Base-by-base conservation (phyloP, 2,888 invertebrate species). In the Rhamphomyia laevipes region DNA sequence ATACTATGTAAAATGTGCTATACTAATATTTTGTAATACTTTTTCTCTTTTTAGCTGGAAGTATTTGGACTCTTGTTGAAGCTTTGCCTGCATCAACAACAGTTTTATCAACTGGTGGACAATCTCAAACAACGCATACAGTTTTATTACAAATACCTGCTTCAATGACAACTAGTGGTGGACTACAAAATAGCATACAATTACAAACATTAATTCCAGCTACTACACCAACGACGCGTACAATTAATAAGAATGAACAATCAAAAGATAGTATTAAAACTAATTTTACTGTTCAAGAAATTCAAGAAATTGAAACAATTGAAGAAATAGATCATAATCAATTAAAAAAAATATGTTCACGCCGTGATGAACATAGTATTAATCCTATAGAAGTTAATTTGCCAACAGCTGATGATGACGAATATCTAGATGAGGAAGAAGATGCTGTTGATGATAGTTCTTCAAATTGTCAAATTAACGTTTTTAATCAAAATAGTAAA, bases 1-100 rank as follows among this genome's bases (percentile, higher is more conserved):
- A 27, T 27, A 6, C 9, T 6, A 35, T 35, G 7, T 13, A 5
- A 33, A 33, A 33, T 5, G 4, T 35, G 2, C 7, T 33, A 11
- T 33, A 33, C 7, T 35, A 35, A 35, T 35, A 35, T 2, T 35
- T n/a, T 35, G n/a, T n/a, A 35, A 35, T 35, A 35, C 13, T 15
- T n/a, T 9, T 42, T 23, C 1, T 10, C n/a, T 42, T 42, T 42
- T 42, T 42, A 42, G 42, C n/a, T 15, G 21, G 15, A 23, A 42
- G 42, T 15, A 42, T 42, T 23, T 42, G 42, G 42, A 42, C 42
- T 9, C 21, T 42, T 21, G 42, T 42, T 27, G 64, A 64, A 27
- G 66, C 46, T 44, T 43, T 53, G n/a, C 48, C 51, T 2, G 30
- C 49, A 21, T 50, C 53, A 13, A 53, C 53, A 10, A n/a, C 45